Conservation (phyloP, 2,888 invertebrate genomes). For the Drosophila aldrichi region DNA sequence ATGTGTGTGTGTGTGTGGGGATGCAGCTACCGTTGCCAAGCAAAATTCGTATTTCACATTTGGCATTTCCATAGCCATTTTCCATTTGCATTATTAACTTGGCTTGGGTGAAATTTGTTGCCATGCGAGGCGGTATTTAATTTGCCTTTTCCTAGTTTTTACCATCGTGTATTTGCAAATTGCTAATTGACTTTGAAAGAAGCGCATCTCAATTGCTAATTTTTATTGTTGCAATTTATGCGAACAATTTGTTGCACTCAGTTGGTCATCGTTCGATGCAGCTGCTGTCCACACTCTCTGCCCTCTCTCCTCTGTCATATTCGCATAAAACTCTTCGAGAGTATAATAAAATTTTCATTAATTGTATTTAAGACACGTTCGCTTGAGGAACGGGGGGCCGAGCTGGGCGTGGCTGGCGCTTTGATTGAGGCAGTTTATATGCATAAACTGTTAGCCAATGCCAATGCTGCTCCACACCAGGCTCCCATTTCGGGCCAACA, state of each 20-base stretch:
- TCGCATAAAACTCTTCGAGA: conserved; percentile 49
- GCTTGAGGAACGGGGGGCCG: background rate
- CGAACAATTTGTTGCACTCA: conserved; percentile 28
- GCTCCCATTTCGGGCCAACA: background rate
- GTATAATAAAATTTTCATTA: conserved; percentile 64
- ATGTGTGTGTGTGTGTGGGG: background rate
- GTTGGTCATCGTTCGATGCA: conserved; percentile 33
- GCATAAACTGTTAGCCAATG: conserved; percentile 25
- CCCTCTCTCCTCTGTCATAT: conserved; percentile 3
- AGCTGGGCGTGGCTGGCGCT: background rate
- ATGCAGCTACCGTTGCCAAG: conserved; percentile 11
- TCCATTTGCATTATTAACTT: conserved; percentile 71
- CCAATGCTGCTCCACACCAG: background rate
- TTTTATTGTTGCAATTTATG: conserved; percentile 53
- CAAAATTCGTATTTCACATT: conserved; percentile 12
- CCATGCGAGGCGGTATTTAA: conserved; percentile 48
- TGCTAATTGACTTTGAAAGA: conserved; percentile 47
- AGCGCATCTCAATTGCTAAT: conserved; percentile 51
- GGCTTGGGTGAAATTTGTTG: conserved; percentile 49
- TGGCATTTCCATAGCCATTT: conserved; percentile 33
- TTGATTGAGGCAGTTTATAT: conserved; percentile 16
- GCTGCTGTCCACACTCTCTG: background rate
- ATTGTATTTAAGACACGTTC: conserved; percentile 53
- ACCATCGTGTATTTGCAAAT: conserved; percentile 9
- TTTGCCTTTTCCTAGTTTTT: conserved; percentile 40